A percentile compares a stretch with the other conserved stretches of the same genome.
phyloP scores from a whole-genome alignment of 2,113 vertebrate species.

The Pteronura brasiliensis region DNA sequence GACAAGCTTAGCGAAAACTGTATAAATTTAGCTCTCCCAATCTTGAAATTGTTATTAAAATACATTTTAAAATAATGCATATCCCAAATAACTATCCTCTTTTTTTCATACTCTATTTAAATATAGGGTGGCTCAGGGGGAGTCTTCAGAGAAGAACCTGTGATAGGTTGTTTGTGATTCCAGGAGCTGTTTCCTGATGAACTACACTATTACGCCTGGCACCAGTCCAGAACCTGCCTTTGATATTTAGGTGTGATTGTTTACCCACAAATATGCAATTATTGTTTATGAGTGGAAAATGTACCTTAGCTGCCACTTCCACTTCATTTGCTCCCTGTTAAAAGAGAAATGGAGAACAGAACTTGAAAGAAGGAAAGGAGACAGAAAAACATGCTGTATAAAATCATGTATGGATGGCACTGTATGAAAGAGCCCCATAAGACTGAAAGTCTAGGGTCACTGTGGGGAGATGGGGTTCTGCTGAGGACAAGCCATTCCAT shows the following conservation, averaged over 20 bases:
- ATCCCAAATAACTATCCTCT: conserved; percentile 25
- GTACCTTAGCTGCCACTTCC: not conserved
- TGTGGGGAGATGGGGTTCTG: not conserved
- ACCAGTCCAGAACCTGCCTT: conserved; percentile 7
- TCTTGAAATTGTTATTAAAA: conserved; percentile 37
- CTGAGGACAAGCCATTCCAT: not conserved
- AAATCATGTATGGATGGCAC: not conserved
- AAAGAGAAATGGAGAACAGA: not conserved
- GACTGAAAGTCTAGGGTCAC: not conserved
- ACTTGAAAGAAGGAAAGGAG: conserved; percentile 10
- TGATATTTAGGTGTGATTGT: conserved; percentile 47
- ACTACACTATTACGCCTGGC: conserved; percentile 17
- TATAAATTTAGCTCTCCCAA: not conserved
- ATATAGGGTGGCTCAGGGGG: not conserved
- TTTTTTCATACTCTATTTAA: conserved; percentile 42
- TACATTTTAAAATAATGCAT: conserved; percentile 34
- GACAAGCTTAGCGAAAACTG: not conserved
- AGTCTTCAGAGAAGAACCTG: not conserved
- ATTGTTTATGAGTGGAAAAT: conserved; percentile 63
- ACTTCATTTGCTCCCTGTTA: not conserved
- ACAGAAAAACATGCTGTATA: not conserved
- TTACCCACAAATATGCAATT: conserved; percentile 60
- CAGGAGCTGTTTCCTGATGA: not conserved
- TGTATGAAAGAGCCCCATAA: not conserved
- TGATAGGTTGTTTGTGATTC: not conserved